Evolutionary conservation across 2,113 vertebrate genomes (phyloP).

Genomic region (Oncorhynchus tshawytscha): DNA sequence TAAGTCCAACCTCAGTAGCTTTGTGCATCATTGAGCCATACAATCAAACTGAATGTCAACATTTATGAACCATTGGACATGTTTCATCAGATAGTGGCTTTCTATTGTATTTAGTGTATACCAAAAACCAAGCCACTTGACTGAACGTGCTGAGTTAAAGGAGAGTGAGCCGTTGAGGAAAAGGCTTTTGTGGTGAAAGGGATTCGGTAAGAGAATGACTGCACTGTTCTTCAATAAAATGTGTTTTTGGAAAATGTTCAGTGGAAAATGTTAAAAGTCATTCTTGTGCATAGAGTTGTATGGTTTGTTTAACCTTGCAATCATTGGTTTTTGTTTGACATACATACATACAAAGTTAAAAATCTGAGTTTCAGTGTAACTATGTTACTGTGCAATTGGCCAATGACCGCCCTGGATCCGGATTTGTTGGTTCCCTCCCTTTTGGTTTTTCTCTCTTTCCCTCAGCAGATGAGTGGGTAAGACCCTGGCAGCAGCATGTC

Average conservation of each 20-base stretch:
- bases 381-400: too few relatives aligned
- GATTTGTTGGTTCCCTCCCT: slow-evolving; percentile 9
- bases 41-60: slow-evolving; percentile 2
- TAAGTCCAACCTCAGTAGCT: slow-evolving; percentile 41
- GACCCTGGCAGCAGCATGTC: slow-evolving; percentile 52
- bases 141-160: slow-evolving; percentile 18
- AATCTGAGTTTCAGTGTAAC: too few relatives aligned
- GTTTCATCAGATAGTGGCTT: slow-evolving; percentile 40
- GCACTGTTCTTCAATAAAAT: too few relatives aligned
- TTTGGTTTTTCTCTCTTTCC: slow-evolving; percentile 11
- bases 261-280: too few relatives aligned
- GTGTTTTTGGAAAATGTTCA: too few relatives aligned
- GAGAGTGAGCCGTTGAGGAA: background rate
- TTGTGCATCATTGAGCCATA: slow-evolving; percentile 39
- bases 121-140: slow-evolving; percentile 1
- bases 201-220: background rate
- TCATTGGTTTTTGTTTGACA: too few relatives aligned
- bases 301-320: too few relatives aligned
- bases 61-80: slow-evolving; percentile 16
- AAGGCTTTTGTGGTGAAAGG: slow-evolving; percentile 15
- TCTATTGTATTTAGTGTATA: background rate
- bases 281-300: too few relatives aligned
- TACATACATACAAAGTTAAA: too few relatives aligned
- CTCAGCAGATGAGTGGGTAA: slow-evolving; percentile 51
- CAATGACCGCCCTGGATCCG: slow-evolving; percentile 4